Evolutionary conservation across 2,888 invertebrate species (phyloP).

Genomic region (Endomychus coccineus): DNA sequence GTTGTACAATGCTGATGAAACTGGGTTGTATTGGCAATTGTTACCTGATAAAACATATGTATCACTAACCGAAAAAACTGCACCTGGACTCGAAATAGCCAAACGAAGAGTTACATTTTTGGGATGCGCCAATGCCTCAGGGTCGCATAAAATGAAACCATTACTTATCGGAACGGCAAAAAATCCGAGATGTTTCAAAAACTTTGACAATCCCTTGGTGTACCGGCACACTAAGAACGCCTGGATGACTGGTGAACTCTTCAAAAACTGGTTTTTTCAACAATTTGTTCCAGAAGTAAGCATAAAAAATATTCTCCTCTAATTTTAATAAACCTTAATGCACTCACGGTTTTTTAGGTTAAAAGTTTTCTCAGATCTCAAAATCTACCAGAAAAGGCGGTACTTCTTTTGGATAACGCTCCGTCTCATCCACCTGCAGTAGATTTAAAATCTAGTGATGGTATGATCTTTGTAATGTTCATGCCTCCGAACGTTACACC

Average conservation of each 20-base stretch:
- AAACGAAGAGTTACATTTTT: constrained; percentile 20
- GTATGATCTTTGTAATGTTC: constrained; percentile 11
- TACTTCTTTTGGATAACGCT: constrained; percentile 16
- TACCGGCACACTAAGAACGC: constrained; percentile 15
- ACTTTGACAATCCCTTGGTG: constrained; percentile 10
- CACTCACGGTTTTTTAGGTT: constrained; percentile 2
- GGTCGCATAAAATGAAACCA: constrained; percentile 17
- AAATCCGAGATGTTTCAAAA: constrained; percentile 15
- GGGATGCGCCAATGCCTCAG: constrained; percentile 16
- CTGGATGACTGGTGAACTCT: constrained; percentile 16
- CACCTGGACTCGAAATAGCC: constrained; percentile 16
- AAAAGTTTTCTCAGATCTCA: constrained; percentile 5
- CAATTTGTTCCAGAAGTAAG: constrained; percentile 5
- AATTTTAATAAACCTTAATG: too few species aligned
- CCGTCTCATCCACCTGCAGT: constrained; percentile 10
- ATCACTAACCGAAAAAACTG: constrained; percentile 15
- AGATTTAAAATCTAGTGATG: constrained; percentile 15
- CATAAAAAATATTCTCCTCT: too few species aligned
- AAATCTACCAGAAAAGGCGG: constrained; percentile 6
- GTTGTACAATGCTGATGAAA: constrained; percentile 22
- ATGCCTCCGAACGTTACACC: constrained; percentile 16
- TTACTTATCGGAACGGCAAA: constrained; percentile 18
- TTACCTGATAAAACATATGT: constrained; percentile 20
- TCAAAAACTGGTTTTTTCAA: constrained; percentile 14
- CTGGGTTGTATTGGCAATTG: constrained; percentile 20